phyloP scores from a whole-genome alignment of 2,888 invertebrate genomes.

The Eumacrocentrus americanus region DNA sequence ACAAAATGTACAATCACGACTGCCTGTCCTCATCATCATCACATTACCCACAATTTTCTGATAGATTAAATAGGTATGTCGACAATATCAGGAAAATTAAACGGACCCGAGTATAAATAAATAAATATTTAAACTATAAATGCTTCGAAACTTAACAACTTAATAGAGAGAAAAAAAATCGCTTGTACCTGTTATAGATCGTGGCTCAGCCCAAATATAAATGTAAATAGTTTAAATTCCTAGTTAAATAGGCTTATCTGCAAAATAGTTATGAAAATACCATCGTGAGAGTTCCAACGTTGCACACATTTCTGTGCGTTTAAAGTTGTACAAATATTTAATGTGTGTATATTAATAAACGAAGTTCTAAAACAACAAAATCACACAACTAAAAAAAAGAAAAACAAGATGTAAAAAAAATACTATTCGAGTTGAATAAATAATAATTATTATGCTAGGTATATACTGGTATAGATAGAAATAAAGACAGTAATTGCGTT shows the following conservation, averaged over 20 bases:
- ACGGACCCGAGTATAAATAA: neutral
- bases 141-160: neutral
- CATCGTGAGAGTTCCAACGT: neutral
- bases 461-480: neutral
- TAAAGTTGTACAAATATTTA: conserved; percentile 8
- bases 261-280: neutral
- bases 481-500: conserved; percentile 15
- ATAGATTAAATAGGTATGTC: neutral
- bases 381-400: neutral
- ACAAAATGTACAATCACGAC: neutral
- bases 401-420: neutral
- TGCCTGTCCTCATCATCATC: neutral
- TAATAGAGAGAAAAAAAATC: neutral
- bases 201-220: neutral
- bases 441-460: neutral
- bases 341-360: neutral
- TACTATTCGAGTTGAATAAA: neutral
- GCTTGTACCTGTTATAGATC: neutral
- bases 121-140: neutral
- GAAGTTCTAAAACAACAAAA: neutral
- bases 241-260: neutral
- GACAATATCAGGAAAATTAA: conserved; percentile 13
- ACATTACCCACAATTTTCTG: neutral
- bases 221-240: neutral
- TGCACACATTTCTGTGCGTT: neutral